Evolutionary conservation across 1,140 invertebrate genomes (phyloP).

Genomic region (Choristoneura fumiferana): DNA sequence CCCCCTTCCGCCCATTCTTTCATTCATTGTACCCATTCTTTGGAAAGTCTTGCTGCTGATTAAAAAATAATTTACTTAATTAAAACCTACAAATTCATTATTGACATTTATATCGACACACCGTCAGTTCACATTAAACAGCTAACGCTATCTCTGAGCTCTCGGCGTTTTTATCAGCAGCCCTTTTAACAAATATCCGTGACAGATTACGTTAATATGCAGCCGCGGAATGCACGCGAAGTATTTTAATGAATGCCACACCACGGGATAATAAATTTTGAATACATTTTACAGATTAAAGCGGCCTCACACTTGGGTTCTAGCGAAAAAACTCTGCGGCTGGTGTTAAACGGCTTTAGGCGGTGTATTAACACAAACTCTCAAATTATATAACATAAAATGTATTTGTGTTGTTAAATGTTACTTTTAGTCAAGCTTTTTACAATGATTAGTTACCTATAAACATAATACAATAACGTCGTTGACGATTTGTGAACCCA

Average conservation of each 20-base stretch:
- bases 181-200: constrained; percentile 55
- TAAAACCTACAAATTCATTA: not conserved
- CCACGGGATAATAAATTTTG: constrained; percentile 48
- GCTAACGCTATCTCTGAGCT: constrained; percentile 28
- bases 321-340: not conserved
- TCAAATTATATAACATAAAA: too few species aligned
- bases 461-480: too few species aligned
- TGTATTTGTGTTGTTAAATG: too few species aligned
- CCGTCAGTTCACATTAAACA: constrained; percentile 5
- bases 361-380: too few species aligned
- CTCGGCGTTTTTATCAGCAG: constrained; percentile 43
- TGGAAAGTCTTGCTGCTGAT: too few species aligned
- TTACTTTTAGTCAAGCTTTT: too few species aligned
- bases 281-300: constrained; percentile 49
- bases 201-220: constrained; percentile 56
- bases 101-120: not conserved
- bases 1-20: too few species aligned
- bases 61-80: too few species aligned
- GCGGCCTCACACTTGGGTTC: constrained; percentile 26
- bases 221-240: constrained; percentile 35
- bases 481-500: too few species aligned
- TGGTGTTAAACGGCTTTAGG: constrained; percentile 4
- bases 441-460: too few species aligned
- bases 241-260: constrained; percentile 65
- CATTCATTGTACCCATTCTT: too few species aligned